Evolutionary conservation across 2,113 vertebrate species (phyloP).

Genomic region (Boleophthalmus pectinirostris): DNA sequence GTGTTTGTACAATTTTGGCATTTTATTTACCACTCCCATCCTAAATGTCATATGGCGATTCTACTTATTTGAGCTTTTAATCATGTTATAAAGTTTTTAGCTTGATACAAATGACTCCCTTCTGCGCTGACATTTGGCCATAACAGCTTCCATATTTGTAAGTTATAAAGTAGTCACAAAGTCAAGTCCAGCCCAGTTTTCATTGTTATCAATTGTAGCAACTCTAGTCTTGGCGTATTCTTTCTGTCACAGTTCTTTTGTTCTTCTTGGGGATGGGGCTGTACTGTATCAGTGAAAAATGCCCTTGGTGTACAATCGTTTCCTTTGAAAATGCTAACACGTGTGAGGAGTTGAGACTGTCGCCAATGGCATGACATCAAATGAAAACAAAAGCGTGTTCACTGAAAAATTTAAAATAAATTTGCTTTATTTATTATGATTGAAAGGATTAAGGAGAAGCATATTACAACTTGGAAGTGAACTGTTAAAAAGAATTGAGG

Average conservation of each 20-base stretch:
- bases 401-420: background rate
- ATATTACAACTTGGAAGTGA: background rate
- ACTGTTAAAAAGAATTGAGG: background rate
- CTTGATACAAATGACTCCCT: background rate
- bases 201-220: background rate
- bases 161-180: background rate
- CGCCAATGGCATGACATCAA: background rate
- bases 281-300: background rate
- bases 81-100: background rate
- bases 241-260: too few species aligned
- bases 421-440: background rate
- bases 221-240: background rate
- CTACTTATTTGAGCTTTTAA: too few species aligned
- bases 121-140: background rate
- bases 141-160: background rate
- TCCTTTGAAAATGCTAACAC: background rate
- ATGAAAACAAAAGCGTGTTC: background rate
- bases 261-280: background rate
- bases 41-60: too few species aligned
- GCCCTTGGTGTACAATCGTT: background rate
- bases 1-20: too few species aligned
- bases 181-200: background rate
- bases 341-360: background rate
- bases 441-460: background rate
- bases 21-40: too few species aligned